These are phyloP conservation scores for Eonycteris spelaea DNA, from an alignment of 2,113 vertebrate species.

Conservation along the genomic window DNA sequence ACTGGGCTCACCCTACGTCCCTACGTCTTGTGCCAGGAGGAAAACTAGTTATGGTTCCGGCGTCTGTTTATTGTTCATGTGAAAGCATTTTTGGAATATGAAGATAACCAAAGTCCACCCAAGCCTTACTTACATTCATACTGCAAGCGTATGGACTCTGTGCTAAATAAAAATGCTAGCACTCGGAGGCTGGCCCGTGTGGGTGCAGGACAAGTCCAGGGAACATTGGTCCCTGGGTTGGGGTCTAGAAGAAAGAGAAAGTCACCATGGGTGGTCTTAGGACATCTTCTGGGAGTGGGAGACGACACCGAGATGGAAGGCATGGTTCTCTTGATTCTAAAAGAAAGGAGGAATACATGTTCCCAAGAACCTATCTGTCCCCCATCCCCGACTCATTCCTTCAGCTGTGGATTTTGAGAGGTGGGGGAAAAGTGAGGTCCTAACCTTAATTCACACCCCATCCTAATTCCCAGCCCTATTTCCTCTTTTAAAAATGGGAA, in stretches of 20 bases:
- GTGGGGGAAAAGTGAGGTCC: background rate
- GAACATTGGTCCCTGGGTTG: background rate
- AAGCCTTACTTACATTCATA: constrained; percentile 35
- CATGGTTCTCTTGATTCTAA: background rate
- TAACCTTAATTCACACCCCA: background rate
- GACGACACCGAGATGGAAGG: background rate
- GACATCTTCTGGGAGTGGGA: background rate
- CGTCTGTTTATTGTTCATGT: constrained; percentile 36
- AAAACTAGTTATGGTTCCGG: background rate
- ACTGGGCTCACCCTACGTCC: background rate
- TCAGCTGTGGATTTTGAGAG: background rate
- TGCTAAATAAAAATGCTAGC: constrained; percentile 1
- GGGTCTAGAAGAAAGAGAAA: background rate
- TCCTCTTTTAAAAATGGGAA: background rate
- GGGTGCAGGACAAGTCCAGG: background rate
- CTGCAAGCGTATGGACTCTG: constrained; percentile 30
- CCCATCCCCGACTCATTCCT: background rate
- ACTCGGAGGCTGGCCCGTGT: background rate
- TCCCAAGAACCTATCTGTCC: background rate
- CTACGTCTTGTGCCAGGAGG: background rate
- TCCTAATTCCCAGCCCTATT: background rate
- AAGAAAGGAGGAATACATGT: background rate
- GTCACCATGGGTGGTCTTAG: background rate
- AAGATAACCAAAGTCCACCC: constrained; percentile 1
- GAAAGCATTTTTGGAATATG: constrained; percentile 50